Base-by-base conservation (phyloP, 2,888 invertebrate species). In the Sarcophaga variegata region DNA sequence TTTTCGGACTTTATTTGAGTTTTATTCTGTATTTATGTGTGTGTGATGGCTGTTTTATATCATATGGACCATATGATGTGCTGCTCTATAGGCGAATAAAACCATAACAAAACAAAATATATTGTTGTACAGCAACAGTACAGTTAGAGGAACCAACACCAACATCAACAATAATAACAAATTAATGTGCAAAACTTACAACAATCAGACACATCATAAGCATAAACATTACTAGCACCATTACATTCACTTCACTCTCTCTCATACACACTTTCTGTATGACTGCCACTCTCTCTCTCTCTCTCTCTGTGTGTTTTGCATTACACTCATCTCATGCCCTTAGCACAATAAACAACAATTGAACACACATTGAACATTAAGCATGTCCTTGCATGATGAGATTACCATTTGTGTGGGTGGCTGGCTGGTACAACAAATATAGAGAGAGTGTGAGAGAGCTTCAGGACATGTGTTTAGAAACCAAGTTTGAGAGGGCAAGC, bases 321-420 rank as follows among this genome's bases (percentile, higher is more conserved):
- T 54, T 12, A 54, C 69, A 60, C 54, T 37, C 67, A 66, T 49
- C 54, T 69, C 62, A 74, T 79, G 47, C 59, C 77, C 60, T 66
- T 69, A 37, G 37, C 37, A 72, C 75, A 59, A 54, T 70, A 79
- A 83, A 81, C 67, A 69, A 60, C 54, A 54, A 54, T 54, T 54
- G 54, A 72, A 20, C 71, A 37, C 71, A 83, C 79, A 76, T 80
- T 78, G 85, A 86, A 74, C 74, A 83, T 85, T 79, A 69, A 85
- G 77, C 84, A 91, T 92, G 91, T 91, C 91, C 91, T 91, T 92
- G 91, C 91, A 91, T 92, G 92, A 91, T 85, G 75, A 54, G 76
- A 71, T 91, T 72, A 90, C 89, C 59, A 90, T 90, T 88, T 84
- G 27, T 59, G 74, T 69, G 64, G 11, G 17, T 49, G 54, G 62